These are phyloP conservation scores for Melinopterus prodromus DNA, from an alignment of 2,888 invertebrate genomes.

Conservation along the genomic window DNA sequence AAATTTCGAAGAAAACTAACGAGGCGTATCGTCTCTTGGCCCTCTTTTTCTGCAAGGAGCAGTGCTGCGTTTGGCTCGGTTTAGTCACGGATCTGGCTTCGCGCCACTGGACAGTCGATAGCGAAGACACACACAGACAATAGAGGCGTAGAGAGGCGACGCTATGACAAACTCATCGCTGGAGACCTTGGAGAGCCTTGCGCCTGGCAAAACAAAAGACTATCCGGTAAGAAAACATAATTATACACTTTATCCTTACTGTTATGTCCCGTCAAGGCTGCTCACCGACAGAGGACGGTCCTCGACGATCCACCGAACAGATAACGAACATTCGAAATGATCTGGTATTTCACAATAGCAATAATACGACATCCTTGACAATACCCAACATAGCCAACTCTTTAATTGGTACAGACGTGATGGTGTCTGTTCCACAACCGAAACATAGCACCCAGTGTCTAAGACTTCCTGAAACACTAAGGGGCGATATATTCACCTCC, in stretches of 20 bases:
- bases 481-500: too few species aligned
- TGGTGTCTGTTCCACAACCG: too few species aligned
- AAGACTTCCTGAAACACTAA: too few species aligned
- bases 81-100: too few species aligned
- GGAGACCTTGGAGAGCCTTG: not conserved
- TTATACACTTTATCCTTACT: conserved; percentile 41
- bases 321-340: not conserved
- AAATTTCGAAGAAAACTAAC: too few species aligned
- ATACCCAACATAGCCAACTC: not conserved
- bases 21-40: too few species aligned
- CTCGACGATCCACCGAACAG: not conserved
- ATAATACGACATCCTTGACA: not conserved
- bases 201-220: conserved; percentile 44
- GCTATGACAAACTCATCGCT: not conserved
- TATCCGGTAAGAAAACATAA: conserved; percentile 49
- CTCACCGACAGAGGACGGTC: not conserved
- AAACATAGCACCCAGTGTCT: too few species aligned
- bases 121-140: not conserved
- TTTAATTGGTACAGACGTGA: too few species aligned
- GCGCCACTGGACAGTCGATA: not conserved
- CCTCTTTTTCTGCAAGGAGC: too few species aligned
- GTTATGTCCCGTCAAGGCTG: not conserved
- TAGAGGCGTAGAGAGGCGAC: not conserved
- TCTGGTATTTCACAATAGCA: not conserved
- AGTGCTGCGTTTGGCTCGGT: too few species aligned